phyloP scores from a whole-genome alignment of 2,888 invertebrate genomes.

The Asteroscopus sphinx region DNA sequence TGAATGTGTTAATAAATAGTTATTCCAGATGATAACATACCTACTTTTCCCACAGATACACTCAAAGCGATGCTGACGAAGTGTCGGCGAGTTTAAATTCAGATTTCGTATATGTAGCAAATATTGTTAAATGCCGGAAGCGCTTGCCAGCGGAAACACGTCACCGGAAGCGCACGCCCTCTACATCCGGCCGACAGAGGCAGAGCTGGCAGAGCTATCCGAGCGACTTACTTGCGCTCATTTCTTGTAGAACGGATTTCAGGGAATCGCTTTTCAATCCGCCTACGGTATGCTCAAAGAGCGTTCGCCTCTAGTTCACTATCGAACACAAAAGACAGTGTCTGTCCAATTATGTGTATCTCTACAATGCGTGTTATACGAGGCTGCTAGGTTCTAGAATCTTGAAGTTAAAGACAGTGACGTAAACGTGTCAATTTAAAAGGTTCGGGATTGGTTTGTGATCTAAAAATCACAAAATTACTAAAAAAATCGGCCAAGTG shows the following conservation, averaged over 20 bases:
- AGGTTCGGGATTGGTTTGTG: too few relatives aligned
- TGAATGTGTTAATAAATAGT: too few relatives aligned
- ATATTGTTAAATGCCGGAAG: conserved; percentile 67
- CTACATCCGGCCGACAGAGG: conserved; percentile 59
- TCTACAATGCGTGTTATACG: conserved; percentile 10
- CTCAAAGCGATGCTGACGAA: conserved; percentile 20
- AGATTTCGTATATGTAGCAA: conserved; percentile 57
- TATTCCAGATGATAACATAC: not conserved
- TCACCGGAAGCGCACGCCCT: conserved; percentile 61
- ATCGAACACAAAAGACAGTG: conserved; percentile 50
- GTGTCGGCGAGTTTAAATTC: conserved; percentile 47
- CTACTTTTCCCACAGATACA: conserved; percentile 1
- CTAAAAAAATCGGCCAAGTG: too few relatives aligned
- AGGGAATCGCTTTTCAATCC: conserved; percentile 60
- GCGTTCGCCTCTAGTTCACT: conserved; percentile 37
- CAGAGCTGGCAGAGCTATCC: conserved; percentile 56
- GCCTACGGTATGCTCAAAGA: conserved; percentile 48
- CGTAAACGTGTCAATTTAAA: too few relatives aligned
- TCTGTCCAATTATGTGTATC: conserved; percentile 38
- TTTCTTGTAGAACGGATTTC: conserved; percentile 54
- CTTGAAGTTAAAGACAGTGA: too few relatives aligned
- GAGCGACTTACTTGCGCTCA: conserved; percentile 54
- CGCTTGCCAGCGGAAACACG: conserved; percentile 61
- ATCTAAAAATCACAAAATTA: too few relatives aligned
- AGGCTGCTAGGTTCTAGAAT: conserved; percentile 1